Evolutionary conservation across 1,140 invertebrate genomes (phyloP), one percentile per base, ranked within the genome.

Genomic region (Hyles euphorbiae): DNA sequence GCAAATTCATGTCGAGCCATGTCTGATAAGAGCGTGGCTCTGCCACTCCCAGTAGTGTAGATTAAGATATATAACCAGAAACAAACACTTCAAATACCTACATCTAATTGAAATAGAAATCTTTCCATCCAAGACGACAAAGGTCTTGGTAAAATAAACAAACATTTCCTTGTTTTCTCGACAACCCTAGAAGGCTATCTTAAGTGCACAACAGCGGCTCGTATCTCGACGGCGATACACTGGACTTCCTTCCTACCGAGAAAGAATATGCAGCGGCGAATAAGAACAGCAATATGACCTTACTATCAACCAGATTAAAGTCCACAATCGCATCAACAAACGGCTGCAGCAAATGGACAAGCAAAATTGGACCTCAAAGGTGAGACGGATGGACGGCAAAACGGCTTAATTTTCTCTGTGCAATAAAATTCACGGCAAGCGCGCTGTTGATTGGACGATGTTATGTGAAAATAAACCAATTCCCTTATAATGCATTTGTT

Each of bases 351-450:
- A 22, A 48, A 40, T 40, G 36, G 47, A 65, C 61, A 72, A 58
- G 69, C 61, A 64, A 76, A 71, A 76, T 68, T 68, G 59, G 57
- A 56, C 64, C 60, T 66, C 64, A 65, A 66, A 73, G 65, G 62
- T 61, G 57, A 46, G 63, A 65, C 56, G 54, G 58, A 63, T 59
- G 53, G 64, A 65, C 57, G 62, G 74, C 48, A 67, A 74, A 66
- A 48, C 54, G 63, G 67, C 65, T 72, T 75, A 76, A 75, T 76
- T 76, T 79, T 70, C 74, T 70, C 68, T 76, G 68, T 58, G 68
- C 53, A 60, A 56, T 61, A 58, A 58, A 48, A 6, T 22, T 3
- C 11, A 53, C 43, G 36, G 45, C 58, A 60, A 58, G 46, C 46
- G 51, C 45, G 64, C 62, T 70, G 66, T 70, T 73, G 70, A 73